Base-by-base conservation (phyloP, 2,113 vertebrate genomes). In the Helogale parvula region DNA sequence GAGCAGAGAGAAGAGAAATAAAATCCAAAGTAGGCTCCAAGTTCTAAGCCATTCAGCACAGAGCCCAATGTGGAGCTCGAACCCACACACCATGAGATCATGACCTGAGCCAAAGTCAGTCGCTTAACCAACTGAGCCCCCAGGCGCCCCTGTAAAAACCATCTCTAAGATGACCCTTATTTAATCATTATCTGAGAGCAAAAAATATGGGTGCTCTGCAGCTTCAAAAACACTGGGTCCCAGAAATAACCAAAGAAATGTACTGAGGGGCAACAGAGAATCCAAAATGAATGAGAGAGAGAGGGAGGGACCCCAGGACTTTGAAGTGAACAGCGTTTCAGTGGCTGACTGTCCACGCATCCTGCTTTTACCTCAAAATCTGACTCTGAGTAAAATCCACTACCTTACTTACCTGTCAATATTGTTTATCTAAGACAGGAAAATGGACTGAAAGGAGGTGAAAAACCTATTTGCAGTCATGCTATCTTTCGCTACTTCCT, bases 301-400 rank as follows among this genome's bases (percentile, higher is more conserved):
- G 2, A 27, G 38, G 14, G 66, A 35, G 6, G 45, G 14, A 31
- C 41, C 29, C 35, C 3, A 5, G 57, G 35, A 54, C 25, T 41
- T 47, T 33, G 6, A 3, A 9, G 2, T 19, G 77, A 27, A 41
- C 9, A 11, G 19, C 5, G 12, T 35, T 45, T 31, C 33, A 3
- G 0, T 10, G 50, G 25, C 31, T 19, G 35, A 23, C 2, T 41
- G 33, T 50, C 60, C 54, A 33, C 29, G 2, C 2, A 1, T 23
- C 60, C 89, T 60, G 54, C 69, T 60, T 29, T 47, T 23, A 35
- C 38, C 72, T 85, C 63, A 38, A 29, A 45, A 63, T 82, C 74
- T 25, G 69, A 81, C 81, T 92, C 4, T 71, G 54, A 65, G 87
- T 94, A 66, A 79, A 68, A 94, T 31, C 35, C 71, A 47, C 9